phyloP scores from a whole-genome alignment of 2,888 invertebrate genomes.

The Lapara coniferarum region DNA sequence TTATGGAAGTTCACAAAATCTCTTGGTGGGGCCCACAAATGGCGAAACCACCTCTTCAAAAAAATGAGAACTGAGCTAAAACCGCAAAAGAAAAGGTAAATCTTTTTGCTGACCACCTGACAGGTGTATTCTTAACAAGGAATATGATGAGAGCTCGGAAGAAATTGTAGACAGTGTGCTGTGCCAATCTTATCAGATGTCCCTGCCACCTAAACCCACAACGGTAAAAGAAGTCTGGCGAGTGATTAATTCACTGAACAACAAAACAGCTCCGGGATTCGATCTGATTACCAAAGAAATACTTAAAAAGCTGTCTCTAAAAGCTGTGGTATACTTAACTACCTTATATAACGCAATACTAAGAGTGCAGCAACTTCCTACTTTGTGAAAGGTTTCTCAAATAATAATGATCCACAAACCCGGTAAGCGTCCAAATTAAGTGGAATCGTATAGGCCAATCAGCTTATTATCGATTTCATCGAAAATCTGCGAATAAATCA shows the following conservation, averaged over 20 bases:
- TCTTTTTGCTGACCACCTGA: too few species aligned
- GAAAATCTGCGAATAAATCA: slow-evolving; percentile 29
- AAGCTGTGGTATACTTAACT: slow-evolving; percentile 28
- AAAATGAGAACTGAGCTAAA: too few species aligned
- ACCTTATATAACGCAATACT: slow-evolving; percentile 33
- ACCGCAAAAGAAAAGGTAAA: too few species aligned
- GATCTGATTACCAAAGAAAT: slow-evolving; percentile 31
- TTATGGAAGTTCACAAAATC: too few species aligned
- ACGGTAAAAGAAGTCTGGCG: not conserved
- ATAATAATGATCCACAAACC: slow-evolving; percentile 39
- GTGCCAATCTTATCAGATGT: too few species aligned
- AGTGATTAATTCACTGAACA: not conserved
- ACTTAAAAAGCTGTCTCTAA: slow-evolving; percentile 31
- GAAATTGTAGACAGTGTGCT: too few species aligned
- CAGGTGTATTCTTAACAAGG: too few species aligned
- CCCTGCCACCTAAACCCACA: too few species aligned
- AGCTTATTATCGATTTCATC: slow-evolving; percentile 32
- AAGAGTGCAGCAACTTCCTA: slow-evolving; percentile 27
- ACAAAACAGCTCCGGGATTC: slow-evolving; percentile 32
- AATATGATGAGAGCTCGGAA: too few species aligned
- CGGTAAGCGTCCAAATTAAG: slow-evolving; percentile 34
- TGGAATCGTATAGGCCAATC: slow-evolving; percentile 37
- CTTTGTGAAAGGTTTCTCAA: slow-evolving; percentile 27
- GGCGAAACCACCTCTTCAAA: too few species aligned
- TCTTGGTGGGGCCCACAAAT: too few species aligned